Evolutionary conservation across 2,797 vertebrate genomes (phyloP).

Genomic region (Thunnus albacares): DNA sequence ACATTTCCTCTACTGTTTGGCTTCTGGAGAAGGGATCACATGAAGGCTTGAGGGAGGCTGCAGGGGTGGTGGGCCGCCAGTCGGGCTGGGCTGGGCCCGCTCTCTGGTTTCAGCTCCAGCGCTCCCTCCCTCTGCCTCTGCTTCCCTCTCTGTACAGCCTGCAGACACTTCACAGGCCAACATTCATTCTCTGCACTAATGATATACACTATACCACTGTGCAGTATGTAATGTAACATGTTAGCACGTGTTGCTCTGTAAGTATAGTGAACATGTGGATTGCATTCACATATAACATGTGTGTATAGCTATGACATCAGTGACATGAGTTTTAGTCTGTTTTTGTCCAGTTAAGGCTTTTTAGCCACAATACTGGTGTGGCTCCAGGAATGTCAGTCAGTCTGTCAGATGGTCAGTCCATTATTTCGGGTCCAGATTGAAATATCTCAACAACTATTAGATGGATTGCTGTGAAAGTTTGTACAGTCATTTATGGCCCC

Average conservation of each 20-base stretch:
- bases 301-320: not conserved
- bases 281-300: slow-evolving; percentile 7
- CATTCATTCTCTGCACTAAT: slow-evolving; percentile 51
- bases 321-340: not conserved
- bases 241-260: slow-evolving; percentile 33
- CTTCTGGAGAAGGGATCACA: slow-evolving; percentile 85
- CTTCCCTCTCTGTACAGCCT: slow-evolving; percentile 50
- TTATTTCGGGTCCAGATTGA: no score
- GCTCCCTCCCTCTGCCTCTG: slow-evolving; percentile 41
- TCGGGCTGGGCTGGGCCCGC: slow-evolving; percentile 66
- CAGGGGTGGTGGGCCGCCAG: slow-evolving; percentile 79
- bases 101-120: slow-evolving; percentile 77
- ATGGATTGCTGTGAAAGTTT: no score
- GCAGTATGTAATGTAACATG: slow-evolving; percentile 35
- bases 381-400: no score
- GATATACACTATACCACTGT: slow-evolving; percentile 31
- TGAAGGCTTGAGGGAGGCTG: slow-evolving; percentile 85
- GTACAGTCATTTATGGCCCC: no score
- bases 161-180: slow-evolving; percentile 62
- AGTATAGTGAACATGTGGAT: slow-evolving; percentile 27
- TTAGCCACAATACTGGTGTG: not conserved
- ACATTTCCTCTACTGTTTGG: slow-evolving; percentile 88
- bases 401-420: no score
- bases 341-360: not conserved
- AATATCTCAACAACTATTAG: not conserved